phyloP scores from a whole-genome alignment of 2,888 invertebrate species.

The Isoperla grammatica region DNA sequence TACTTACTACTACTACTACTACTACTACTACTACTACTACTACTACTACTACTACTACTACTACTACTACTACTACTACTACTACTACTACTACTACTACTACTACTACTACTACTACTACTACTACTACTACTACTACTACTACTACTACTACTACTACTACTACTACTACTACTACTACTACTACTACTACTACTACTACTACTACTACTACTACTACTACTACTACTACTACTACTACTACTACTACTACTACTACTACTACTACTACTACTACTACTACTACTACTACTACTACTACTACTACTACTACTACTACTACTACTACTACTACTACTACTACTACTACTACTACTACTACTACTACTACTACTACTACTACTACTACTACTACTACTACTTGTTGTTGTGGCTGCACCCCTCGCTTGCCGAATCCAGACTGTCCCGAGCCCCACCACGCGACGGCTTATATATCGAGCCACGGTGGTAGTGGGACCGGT shows the following conservation, averaged over 20 bases:
- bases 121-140: background rate
- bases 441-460: too few species aligned
- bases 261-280: slow-evolving; percentile 12
- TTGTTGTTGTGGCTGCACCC: too few species aligned
- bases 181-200: background rate
- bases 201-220: background rate
- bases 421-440: too few species aligned
- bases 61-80: slow-evolving; percentile 7
- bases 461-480: too few species aligned
- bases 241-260: slow-evolving; percentile 12
- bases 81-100: background rate
- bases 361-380: too few species aligned
- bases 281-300: slow-evolving; percentile 12
- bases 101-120: background rate
- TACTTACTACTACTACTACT: too few species aligned
- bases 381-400: too few species aligned
- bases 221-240: slow-evolving; percentile 10
- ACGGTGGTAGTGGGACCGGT: too few species aligned
- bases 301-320: slow-evolving; percentile 12
- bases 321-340: too few species aligned
- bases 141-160: slow-evolving; percentile 7
- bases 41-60: background rate
- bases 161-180: background rate
- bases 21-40: slow-evolving; percentile 1
- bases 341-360: too few species aligned